Percentiles rank a stretch among this genome's conserved stretches.
Conservation (phyloP, 2,113 vertebrate genomes). For the Platysteira castanea region DNA sequence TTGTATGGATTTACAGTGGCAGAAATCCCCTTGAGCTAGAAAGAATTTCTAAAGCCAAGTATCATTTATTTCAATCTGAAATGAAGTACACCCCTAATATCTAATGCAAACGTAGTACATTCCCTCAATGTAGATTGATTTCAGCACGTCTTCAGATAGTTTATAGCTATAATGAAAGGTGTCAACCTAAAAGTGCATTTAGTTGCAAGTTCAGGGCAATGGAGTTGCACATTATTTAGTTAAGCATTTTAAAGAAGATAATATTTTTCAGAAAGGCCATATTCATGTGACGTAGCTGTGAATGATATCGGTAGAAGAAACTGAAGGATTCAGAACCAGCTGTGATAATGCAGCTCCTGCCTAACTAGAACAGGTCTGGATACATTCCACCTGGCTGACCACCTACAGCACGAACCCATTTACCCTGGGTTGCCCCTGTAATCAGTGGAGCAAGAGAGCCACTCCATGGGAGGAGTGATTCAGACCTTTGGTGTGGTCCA, state of each 20-base stretch:
- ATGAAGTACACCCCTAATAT: neutral
- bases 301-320: neutral
- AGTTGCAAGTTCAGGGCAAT: neutral
- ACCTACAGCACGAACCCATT: conserved; percentile 35
- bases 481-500: conserved; percentile 53
- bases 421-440: neutral
- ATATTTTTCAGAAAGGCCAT: neutral
- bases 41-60: neutral
- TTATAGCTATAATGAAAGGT: neutral
- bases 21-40: conserved; percentile 5
- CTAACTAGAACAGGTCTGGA: conserved; percentile 21
- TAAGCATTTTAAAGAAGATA: neutral
- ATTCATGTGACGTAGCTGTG: neutral
- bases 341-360: neutral
- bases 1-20: neutral
- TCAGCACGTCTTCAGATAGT: neutral
- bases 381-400: conserved; percentile 46
- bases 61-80: neutral
- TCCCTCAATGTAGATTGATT: neutral
- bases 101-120: neutral
- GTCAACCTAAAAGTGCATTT: neutral
- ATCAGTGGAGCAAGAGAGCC: neutral
- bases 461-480: neutral
- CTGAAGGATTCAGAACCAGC: neutral
- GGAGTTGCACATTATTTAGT: neutral